Evolutionary conservation across 1,140 invertebrate species (phyloP), one percentile per base, ranked within the genome.

Genomic region (Neotoxoptera formosana): DNA sequence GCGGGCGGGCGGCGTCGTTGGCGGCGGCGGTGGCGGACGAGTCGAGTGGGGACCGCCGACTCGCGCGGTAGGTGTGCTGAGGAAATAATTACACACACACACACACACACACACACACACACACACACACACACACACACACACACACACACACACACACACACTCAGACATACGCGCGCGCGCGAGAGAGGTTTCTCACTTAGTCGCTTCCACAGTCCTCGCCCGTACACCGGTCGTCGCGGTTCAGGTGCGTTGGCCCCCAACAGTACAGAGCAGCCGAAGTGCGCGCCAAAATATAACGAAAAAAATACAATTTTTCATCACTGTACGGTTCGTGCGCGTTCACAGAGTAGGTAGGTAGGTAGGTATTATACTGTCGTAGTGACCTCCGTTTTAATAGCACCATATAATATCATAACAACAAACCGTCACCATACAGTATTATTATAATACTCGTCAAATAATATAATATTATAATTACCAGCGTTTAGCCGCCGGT

Each of bases 181-280:
- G 60, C 60, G 30, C 60, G 60, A n/a, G 60, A 76, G 30, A 76
- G 60, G 30, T n/a, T 2, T 1, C 1, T 1, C 1, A 4, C 2
- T 41, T 41, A 2, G 2, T 41, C 41, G 4, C 41, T 76, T n/a
- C 60, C 0, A n/a, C 17, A 90, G 89, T 90, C 36, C 25, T 90
- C 14, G 89, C 41, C 89, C 89, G 89, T 67, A 67, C 89, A 47
- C 89, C 89, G 89, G 89, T 67, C 53, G 36, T 90, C 53, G 36
- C 53, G 89, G 53, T 67, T n/a, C 51, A 41, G n/a, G n/a, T 56
- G 51, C 20, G 86, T 56, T 14, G 51, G 60, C 30, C 60, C 60
- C 60, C 60, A 30, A 76, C 17, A n/a, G 30, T n/a, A 17, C 0
- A 17, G 60, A 17, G 60, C 60, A 6, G 60, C 60, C 7, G 60